A percentile compares a stretch with the other conserved stretches of the same genome.
phyloP scores from a whole-genome alignment of 2,797 vertebrate species.

The Microctenopoma lineatum region DNA sequence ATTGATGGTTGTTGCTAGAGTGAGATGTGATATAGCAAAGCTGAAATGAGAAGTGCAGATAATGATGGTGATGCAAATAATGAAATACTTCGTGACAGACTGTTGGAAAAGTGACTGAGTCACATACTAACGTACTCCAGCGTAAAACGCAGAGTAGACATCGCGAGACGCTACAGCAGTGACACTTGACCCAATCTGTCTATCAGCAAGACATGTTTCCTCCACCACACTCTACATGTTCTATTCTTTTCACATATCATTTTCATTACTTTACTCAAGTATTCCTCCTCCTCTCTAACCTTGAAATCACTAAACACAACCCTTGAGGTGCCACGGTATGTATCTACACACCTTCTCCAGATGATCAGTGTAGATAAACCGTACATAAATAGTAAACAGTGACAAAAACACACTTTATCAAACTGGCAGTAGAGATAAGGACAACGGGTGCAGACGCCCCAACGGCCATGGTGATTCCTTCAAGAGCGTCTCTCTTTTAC shows the following conservation, averaged over 20 bases:
- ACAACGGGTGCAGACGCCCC: neutral
- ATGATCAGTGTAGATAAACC: constrained; percentile 30
- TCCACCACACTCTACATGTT: constrained; percentile 1
- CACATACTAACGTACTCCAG: constrained; percentile 13
- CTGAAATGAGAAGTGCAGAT: constrained; percentile 29
- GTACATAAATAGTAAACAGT: neutral
- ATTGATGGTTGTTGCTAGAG: constrained; percentile 34
- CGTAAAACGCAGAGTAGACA: constrained; percentile 34
- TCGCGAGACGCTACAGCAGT: constrained; percentile 20
- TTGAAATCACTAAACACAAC: constrained; percentile 42
- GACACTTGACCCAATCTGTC: constrained; percentile 51
- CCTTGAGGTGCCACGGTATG: constrained; percentile 10
- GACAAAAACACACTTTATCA: constrained; percentile 1
- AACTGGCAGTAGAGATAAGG: constrained; percentile 12
- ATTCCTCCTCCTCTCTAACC: constrained; percentile 23
- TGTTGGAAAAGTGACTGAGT: constrained; percentile 14
- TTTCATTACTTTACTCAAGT: constrained; percentile 19
- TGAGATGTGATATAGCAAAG: constrained; percentile 32
- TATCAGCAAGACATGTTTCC: constrained; percentile 35
- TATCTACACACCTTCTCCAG: constrained; percentile 17
- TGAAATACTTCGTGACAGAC: constrained; percentile 27
- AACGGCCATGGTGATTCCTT: constrained; percentile 5
- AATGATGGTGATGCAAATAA: constrained; percentile 39
- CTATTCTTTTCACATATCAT: constrained; percentile 15
- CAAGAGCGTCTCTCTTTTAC: neutral